Evolutionary conservation across 2,888 invertebrate genomes (phyloP), one percentile per base, ranked within the genome.

Genomic region (Venusia cambrica): DNA sequence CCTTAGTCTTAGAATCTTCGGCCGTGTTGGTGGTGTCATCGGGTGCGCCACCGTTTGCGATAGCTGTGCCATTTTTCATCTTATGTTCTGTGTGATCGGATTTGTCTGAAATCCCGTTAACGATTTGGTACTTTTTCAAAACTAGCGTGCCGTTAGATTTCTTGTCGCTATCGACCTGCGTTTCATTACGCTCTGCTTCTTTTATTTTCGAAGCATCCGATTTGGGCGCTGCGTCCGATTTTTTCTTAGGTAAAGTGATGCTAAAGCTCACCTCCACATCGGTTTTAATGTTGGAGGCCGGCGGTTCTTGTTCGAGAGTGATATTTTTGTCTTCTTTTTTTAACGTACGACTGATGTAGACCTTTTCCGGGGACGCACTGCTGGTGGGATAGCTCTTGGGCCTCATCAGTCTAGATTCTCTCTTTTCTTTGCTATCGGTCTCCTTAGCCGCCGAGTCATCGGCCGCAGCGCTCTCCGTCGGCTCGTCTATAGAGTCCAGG

Each of bases 311-410:
- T 45, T 65, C 60, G 4, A 67, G 54, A 8, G 56, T 50, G 1
- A 58, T 54, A 5, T 44, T 57, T 48, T 64, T 62, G 28, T 76
- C 73, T 22, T 77, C 72, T 44, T 63, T 73, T 47, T 71, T 72
- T 22, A 49, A 31, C 30, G 54, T 69, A 16, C 74, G 73, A 45
- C 46, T 67, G 13, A 72, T 36, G 45, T 71, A 76, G 9, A 72
- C 60, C 60, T 85, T 87, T 54, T 87, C 85, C 10, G 83, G 83
- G 3, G 79, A 78, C 8, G 79, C 75, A 50, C 73, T 80, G 49
- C 75, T 73, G 3, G 78, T 78, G n/a, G 90, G 91, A 59, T 90
- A 91, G 62, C 90, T 90, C 55, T 90, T 90, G 7, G 90, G 90
- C 11, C 90, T 77, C 36, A 87, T 72, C 22, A 90, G 62, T 54